Conservation (phyloP, 2,797 vertebrate genomes). For the Mionectes olivaceus region DNA sequence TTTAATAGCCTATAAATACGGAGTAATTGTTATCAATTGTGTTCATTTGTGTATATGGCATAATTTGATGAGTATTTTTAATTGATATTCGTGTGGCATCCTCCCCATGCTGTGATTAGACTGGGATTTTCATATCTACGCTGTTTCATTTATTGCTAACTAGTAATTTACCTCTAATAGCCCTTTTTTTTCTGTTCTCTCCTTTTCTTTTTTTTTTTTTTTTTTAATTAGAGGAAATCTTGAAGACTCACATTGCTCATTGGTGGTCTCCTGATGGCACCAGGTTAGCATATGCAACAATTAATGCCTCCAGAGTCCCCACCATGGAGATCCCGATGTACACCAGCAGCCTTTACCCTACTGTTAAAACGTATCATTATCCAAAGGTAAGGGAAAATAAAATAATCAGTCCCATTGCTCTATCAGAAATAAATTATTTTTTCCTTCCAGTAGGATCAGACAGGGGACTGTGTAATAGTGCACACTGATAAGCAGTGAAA, state of each 20-base stretch:
- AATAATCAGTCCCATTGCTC: neutral
- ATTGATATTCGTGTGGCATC: conserved; percentile 29
- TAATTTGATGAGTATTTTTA: conserved; percentile 38
- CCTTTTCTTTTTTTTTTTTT: neutral
- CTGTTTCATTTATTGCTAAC: conserved; percentile 29
- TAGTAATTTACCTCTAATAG: neutral
- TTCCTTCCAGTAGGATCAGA: neutral
- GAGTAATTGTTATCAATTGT: conserved; percentile 38
- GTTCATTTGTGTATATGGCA: conserved; percentile 15
- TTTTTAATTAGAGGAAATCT: conserved; percentile 89
- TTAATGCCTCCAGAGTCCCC: conserved; percentile 93
- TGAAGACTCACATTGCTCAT: conserved; percentile 91
- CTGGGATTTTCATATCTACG: neutral
- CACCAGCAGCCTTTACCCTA: conserved; percentile 88
- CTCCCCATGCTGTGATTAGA: neutral
- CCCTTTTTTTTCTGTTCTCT: neutral
- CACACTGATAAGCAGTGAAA: neutral
- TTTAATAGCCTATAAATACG: conserved; percentile 37
- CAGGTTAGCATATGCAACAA: conserved; percentile 92
- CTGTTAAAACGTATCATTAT: conserved; percentile 89
- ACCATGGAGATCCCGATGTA: conserved; percentile 94
- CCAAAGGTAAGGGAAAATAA: conserved; percentile 86
- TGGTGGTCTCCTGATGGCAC: conserved; percentile 99
- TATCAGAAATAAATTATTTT: neutral
- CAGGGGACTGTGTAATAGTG: neutral